Evolutionary conservation across 2,113 vertebrate species (phyloP).

Genomic region (Hippocampus comes): DNA sequence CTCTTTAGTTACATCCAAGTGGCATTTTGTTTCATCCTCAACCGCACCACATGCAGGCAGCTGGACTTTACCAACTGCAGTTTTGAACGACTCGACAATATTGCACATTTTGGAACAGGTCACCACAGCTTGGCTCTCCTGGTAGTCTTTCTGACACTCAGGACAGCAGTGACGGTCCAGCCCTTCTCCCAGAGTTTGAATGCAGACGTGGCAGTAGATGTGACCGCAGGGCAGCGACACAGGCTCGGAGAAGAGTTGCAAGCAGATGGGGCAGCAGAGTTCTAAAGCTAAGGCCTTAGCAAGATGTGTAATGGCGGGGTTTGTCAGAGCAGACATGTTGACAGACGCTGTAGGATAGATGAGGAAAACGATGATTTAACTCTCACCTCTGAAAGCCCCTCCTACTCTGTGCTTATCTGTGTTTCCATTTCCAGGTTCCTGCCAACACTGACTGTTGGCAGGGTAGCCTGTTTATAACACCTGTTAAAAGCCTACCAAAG

Average conservation of each 20-base stretch:
- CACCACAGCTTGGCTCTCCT: conserved; percentile 29
- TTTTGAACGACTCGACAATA: conserved; percentile 58
- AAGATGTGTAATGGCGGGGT: not conserved
- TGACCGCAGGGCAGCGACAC: conserved; percentile 68
- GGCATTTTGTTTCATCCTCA: not conserved
- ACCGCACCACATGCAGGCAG: not conserved
- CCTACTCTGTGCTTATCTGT: not conserved
- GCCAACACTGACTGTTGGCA: not conserved
- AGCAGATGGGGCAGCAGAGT: conserved; percentile 66
- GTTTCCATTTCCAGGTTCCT: not conserved
- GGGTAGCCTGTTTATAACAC: not conserved
- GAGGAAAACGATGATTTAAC: not conserved
- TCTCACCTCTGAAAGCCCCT: not conserved
- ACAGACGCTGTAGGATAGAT: conserved; percentile 8
- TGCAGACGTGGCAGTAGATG: conserved; percentile 62
- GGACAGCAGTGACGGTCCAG: conserved; percentile 66
- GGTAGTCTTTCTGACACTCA: conserved; percentile 58
- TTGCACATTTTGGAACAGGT: conserved; percentile 62
- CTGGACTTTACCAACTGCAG: not conserved
- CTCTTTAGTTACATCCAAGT: not conserved
- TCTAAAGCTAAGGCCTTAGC: conserved; percentile 27
- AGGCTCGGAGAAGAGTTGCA: conserved; percentile 58
- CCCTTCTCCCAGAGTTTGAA: conserved; percentile 55
- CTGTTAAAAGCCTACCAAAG: not conserved
- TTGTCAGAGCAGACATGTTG: conserved; percentile 43